phyloP scores from a whole-genome alignment of 1,140 invertebrate genomes.

The Asobara japonica region DNA sequence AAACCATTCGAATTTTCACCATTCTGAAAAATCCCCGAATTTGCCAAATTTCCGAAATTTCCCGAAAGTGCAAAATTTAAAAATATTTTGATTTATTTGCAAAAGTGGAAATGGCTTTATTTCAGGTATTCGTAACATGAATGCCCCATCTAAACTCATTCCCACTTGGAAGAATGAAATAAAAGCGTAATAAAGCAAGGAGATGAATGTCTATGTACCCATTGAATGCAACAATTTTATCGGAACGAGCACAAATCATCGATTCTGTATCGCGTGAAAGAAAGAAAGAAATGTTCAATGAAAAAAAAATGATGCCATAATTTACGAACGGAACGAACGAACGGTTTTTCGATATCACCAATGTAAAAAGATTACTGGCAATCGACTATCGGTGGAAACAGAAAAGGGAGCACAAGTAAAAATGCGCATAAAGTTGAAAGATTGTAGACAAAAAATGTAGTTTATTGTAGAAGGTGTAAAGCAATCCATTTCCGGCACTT shows the following conservation, averaged over 20 bases:
- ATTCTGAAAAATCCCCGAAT: too few relatives aligned
- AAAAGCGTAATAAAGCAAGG: not conserved
- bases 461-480: too few relatives aligned
- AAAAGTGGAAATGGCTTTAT: too few relatives aligned
- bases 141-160: not conserved
- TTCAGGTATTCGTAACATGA: not conserved
- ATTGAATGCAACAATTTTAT: not conserved
- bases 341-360: conserved; percentile 13
- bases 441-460: not conserved
- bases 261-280: not conserved
- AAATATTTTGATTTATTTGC: too few relatives aligned
- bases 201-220: not conserved
- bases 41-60: too few relatives aligned
- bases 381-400: not conserved
- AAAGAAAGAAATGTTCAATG: not conserved
- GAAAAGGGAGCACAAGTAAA: not conserved
- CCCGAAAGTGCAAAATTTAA: too few relatives aligned
- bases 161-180: not conserved
- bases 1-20: too few relatives aligned
- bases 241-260: not conserved
- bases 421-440: not conserved
- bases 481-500: too few relatives aligned
- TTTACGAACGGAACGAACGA: conserved; percentile 11
- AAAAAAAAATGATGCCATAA: not conserved
- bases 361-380: conserved; percentile 17